Evolutionary conservation across 2,888 invertebrate genomes (phyloP).

Genomic region (Onthophagus sagittarius): DNA sequence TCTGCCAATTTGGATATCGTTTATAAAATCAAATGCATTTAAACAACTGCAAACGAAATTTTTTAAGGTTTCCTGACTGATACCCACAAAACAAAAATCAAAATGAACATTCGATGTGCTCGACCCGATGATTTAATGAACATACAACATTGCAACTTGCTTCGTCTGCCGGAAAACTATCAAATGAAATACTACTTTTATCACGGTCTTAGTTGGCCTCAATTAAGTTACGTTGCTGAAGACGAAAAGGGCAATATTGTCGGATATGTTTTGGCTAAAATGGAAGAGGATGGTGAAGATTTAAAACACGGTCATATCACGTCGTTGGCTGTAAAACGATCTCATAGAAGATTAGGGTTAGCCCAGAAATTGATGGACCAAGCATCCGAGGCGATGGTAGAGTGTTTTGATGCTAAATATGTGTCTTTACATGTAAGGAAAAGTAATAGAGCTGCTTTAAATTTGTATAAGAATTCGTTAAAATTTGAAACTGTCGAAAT

Average conservation of each 20-base stretch:
- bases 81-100: constrained; percentile 35
- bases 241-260: constrained; percentile 96
- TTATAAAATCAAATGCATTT: no score
- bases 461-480: constrained; percentile 91
- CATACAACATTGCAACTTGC: constrained; percentile 98
- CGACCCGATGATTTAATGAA: constrained; percentile 97
- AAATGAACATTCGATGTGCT: constrained; percentile 86
- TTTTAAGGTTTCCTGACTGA: no score
- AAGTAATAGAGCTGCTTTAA: constrained; percentile 94
- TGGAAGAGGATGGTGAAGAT: constrained; percentile 99
- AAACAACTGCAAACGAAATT: no score
- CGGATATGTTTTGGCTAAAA: constrained; percentile 90
- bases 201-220: constrained; percentile 99
- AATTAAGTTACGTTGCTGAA: constrained; percentile 96
- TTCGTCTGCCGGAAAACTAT: constrained; percentile 98
- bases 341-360: constrained; percentile 85
- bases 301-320: constrained; percentile 99
- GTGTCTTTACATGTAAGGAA: constrained; percentile 97
- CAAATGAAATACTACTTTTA: constrained; percentile 99
- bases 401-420: constrained; percentile 96
- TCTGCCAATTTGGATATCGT: no score
- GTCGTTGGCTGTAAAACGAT: constrained; percentile 94
- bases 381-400: constrained; percentile 97
- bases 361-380: constrained; percentile 99
- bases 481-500: constrained; percentile 82